Percentiles rank a stretch among this genome's conserved stretches.
Evolutionary conservation across 2,888 invertebrate species (phyloP).

Genomic region (Nasonia oneida): DNA sequence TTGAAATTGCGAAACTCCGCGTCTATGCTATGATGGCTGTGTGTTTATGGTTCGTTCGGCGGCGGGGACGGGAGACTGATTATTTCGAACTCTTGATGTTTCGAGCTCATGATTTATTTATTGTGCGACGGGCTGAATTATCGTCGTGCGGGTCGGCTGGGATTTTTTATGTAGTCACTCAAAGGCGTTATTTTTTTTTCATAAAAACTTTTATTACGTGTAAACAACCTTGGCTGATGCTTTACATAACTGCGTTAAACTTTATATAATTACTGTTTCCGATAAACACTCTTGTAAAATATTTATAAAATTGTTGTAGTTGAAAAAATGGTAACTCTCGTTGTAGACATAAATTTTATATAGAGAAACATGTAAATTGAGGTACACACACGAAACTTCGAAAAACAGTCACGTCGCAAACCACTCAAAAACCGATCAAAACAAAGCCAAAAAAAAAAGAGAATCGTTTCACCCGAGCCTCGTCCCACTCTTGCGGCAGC

Average conservation of each 20-base stretch:
- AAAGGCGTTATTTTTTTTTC: too few species aligned
- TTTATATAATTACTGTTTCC: background rate
- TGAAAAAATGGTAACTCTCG: background rate
- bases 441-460: background rate
- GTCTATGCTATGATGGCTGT: background rate
- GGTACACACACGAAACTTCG: background rate
- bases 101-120: background rate
- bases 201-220: too few species aligned
- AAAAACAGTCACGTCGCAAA: background rate
- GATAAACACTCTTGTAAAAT: background rate
- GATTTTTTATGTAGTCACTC: too few species aligned
- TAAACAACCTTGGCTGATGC: too few species aligned
- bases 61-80: background rate
- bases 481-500: background rate
- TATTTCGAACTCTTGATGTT: background rate
- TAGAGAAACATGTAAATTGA: background rate
- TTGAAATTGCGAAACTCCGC: background rate
- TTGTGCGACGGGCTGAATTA: too few species aligned
- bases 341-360: background rate
- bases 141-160: too few species aligned
- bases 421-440: background rate
- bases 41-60: background rate
- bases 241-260: background rate
- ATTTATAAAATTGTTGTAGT: background rate
- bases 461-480: background rate